Conservation (phyloP, 2,888 invertebrate genomes). For the Drosophila multiciliata region DNA sequence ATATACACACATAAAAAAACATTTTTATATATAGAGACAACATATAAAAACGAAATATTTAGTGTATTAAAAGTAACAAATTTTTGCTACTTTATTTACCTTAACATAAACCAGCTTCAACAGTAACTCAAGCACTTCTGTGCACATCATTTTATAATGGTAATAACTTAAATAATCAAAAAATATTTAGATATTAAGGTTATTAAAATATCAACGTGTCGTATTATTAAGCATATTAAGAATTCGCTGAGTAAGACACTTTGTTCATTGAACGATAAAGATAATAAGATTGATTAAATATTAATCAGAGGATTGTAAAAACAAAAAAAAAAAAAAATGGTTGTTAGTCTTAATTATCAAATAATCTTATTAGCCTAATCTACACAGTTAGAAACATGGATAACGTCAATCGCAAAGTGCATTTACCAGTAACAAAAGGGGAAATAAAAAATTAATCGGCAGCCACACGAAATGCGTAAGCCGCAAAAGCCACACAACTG, state of each 20-base stretch:
- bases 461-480: conserved; percentile 29
- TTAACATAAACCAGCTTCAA: background rate
- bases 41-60: fast-evolving
- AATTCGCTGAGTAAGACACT: background rate
- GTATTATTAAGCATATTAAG: background rate
- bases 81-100: background rate
- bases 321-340: no score
- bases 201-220: background rate
- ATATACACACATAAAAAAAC: background rate
- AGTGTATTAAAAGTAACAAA: background rate
- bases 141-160: background rate
- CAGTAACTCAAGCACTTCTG: background rate
- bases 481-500: conserved; percentile 66
- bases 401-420: conserved; percentile 15
- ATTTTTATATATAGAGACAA: background rate
- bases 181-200: background rate
- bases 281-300: background rate
- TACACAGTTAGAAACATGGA: background rate
- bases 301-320: background rate
- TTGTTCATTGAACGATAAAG: background rate
- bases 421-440: conserved; percentile 45
- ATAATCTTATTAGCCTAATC: background rate
- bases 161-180: background rate
- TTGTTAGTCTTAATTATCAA: background rate
- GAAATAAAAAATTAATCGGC: conserved; percentile 48